Percentiles rank a stretch among this genome's conserved stretches.
phyloP scores from a whole-genome alignment of 2,888 invertebrate genomes.

The Eulithis testata region DNA sequence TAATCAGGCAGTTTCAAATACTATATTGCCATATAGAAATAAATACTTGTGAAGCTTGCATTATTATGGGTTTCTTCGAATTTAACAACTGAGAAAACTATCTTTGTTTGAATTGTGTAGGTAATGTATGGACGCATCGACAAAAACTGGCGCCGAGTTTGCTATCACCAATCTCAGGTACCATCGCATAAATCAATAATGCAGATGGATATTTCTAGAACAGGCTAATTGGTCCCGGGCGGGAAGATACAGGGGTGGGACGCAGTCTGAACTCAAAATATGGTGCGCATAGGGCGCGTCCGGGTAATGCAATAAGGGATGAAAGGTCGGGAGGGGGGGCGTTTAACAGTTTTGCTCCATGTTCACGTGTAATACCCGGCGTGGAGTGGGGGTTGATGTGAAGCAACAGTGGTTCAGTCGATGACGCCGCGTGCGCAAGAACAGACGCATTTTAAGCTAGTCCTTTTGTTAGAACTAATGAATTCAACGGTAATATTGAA shows the following conservation, averaged over 20 bases:
- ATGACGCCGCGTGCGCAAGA: constrained; percentile 22
- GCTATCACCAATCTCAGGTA: too few relatives aligned
- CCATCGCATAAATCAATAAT: constrained; percentile 2
- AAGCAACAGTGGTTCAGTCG: constrained; percentile 18
- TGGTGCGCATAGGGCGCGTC: background rate
- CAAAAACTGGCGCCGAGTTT: too few relatives aligned
- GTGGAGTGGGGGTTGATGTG: background rate
- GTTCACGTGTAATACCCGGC: background rate
- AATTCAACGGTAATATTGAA: background rate
- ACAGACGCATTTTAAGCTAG: constrained; percentile 5
- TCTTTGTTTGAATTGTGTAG: too few relatives aligned
- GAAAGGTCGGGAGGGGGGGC: constrained; percentile 1
- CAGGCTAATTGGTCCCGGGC: constrained; percentile 7
- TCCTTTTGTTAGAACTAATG: background rate
- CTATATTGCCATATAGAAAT: too few relatives aligned
- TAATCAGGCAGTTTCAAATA: too few relatives aligned
- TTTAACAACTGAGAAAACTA: too few relatives aligned
- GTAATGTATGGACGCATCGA: too few relatives aligned
- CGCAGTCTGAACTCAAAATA: background rate
- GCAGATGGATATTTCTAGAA: constrained; percentile 18
- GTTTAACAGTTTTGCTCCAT: background rate
- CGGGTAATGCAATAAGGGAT: constrained; percentile 1
- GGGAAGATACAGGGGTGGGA: background rate
- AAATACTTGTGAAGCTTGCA: too few relatives aligned
- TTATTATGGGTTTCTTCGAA: too few relatives aligned